Evolutionary conservation across 2,888 invertebrate genomes (phyloP).

Genomic region (Sminthurides aquaticus): DNA sequence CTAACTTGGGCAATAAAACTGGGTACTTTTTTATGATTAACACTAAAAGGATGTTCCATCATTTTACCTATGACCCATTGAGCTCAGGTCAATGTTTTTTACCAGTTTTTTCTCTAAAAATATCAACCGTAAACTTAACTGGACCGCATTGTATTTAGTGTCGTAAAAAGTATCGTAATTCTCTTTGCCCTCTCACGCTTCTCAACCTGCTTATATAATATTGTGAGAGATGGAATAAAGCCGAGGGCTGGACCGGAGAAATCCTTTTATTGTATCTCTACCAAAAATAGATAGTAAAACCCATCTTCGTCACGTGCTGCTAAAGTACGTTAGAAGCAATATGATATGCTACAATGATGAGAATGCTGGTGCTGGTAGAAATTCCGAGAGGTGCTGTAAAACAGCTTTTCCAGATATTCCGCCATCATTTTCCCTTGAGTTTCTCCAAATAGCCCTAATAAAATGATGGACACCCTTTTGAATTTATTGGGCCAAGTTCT

Average conservation of each 20-base stretch:
- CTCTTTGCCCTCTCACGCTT: not conserved
- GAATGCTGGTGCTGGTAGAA: too few relatives aligned
- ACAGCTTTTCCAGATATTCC: too few relatives aligned
- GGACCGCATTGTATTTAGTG: conserved; percentile 1
- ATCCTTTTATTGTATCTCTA: not conserved
- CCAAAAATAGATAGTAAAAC: not conserved
- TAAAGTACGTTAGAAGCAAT: too few relatives aligned
- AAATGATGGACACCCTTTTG: conserved; percentile 21
- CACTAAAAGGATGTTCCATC: too few relatives aligned
- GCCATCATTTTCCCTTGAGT: not conserved
- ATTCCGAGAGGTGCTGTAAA: too few relatives aligned
- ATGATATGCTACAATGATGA: too few relatives aligned
- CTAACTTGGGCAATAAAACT: not conserved
- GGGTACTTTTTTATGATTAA: not conserved
- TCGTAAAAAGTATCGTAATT: not conserved
- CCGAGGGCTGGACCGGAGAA: not conserved
- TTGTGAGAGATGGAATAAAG: not conserved
- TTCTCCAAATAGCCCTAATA: not conserved
- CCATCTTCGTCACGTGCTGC: too few relatives aligned
- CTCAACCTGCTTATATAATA: not conserved
- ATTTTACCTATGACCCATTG: not conserved
- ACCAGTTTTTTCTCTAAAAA: conserved; percentile 8
- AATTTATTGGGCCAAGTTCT: conserved; percentile 16
- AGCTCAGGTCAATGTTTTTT: not conserved
- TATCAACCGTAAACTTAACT: conserved; percentile 14